A percentile compares a stretch with the other conserved stretches of the same genome.
These are phyloP conservation scores for Cephalopterus ornatus DNA, from an alignment of 2,113 vertebrate genomes.

Conservation along the genomic window DNA sequence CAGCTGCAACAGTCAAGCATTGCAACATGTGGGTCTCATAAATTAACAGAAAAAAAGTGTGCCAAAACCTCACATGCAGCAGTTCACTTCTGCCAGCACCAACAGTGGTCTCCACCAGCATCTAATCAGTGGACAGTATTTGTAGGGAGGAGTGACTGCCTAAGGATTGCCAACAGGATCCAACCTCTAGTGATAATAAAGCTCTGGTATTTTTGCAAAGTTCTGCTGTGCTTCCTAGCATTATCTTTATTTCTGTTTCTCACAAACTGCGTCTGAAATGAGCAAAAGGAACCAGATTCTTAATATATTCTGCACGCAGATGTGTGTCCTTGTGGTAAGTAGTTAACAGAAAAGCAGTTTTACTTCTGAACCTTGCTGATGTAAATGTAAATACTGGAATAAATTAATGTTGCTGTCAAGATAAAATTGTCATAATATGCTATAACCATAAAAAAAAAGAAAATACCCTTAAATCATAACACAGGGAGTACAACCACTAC, in stretches of 20 bases:
- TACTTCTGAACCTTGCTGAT: not conserved
- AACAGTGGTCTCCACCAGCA: not conserved
- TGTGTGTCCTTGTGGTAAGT: not conserved
- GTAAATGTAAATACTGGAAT: not conserved
- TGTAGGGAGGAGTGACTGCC: not conserved
- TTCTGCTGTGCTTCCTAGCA: not conserved
- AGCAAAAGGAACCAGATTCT: not conserved
- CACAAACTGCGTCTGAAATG: not conserved
- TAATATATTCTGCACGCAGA: not conserved
- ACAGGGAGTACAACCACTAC: not conserved
- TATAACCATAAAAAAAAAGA: not conserved
- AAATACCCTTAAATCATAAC: not conserved
- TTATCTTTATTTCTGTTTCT: not conserved
- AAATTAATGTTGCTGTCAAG: not conserved
- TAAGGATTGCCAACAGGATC: not conserved
- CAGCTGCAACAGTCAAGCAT: not conserved
- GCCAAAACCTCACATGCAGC: not conserved
- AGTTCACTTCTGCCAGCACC: not conserved
- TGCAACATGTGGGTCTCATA: not conserved
- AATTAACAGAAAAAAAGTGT: not conserved
- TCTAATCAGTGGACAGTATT: not conserved
- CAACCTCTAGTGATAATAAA: not conserved
- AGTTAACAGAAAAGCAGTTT: not conserved
- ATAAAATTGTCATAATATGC: not conserved
- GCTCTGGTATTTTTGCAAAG: not conserved